Conservation (phyloP, 30 jellyfish, hydroid and myxozoan species). For the Aurelia aurita region DNA sequence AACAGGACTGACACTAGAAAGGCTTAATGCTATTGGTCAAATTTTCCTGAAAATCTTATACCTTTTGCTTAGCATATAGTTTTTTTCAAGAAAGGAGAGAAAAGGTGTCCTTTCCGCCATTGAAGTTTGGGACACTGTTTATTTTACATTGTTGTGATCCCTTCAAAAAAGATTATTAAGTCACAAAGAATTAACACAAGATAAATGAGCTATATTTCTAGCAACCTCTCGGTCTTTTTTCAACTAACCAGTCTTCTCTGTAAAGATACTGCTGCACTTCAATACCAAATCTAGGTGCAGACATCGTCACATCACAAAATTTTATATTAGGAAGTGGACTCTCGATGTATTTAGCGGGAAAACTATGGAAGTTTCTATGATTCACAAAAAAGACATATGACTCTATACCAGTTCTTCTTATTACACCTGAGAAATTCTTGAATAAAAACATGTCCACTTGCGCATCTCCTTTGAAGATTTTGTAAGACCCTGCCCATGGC, state of each 20-base stretch:
- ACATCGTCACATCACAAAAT: slow-evolving; percentile 76
- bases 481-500: slow-evolving; percentile 81
- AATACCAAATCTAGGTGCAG: slow-evolving; percentile 86
- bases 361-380: slow-evolving; percentile 83
- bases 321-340: slow-evolving; percentile 66
- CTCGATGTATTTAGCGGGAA: slow-evolving; percentile 68
- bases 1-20: too few species aligned
- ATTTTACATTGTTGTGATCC: too few species aligned
- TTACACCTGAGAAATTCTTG: slow-evolving; percentile 47
- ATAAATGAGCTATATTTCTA: too few species aligned
- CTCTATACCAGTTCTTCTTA: slow-evolving; percentile 85
- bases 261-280: slow-evolving; percentile 82
- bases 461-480: slow-evolving; percentile 48
- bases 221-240: slow-evolving; percentile 84
- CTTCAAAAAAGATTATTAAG: too few species aligned
- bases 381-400: slow-evolving; percentile 84
- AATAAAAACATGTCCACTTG: slow-evolving; percentile 87
- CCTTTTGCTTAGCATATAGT: too few species aligned
- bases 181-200: too few species aligned
- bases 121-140: too few species aligned
- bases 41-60: too few species aligned
- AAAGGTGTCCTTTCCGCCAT: too few species aligned
- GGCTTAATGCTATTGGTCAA: too few species aligned
- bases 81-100: too few species aligned
- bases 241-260: slow-evolving; percentile 86